A percentile compares a stretch with the other conserved stretches of the same genome.
Conservation (phyloP, 2,888 invertebrate genomes). For the Sericinus montela region DNA sequence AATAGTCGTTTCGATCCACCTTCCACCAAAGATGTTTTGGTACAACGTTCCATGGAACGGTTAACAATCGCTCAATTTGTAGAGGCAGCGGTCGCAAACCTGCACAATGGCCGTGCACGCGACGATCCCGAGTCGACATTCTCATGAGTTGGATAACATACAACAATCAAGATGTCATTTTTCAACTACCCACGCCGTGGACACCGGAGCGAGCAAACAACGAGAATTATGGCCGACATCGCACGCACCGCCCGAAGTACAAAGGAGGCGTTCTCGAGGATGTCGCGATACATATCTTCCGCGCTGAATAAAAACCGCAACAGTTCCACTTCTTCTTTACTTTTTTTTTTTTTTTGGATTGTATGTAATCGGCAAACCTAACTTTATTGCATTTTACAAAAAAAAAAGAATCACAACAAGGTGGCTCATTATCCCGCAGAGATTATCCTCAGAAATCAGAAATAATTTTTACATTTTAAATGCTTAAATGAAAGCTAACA, state of each 20-base stretch:
- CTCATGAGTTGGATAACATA: constrained; percentile 76
- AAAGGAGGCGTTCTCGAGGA: constrained; percentile 64
- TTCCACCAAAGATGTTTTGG: too few relatives aligned
- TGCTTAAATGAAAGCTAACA: constrained; percentile 14
- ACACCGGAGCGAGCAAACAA: constrained; percentile 51
- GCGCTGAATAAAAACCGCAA: constrained; percentile 57
- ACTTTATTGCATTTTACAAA: constrained; percentile 1
- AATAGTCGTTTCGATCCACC: too few relatives aligned
- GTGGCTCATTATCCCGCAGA: not conserved
- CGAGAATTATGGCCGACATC: constrained; percentile 74
- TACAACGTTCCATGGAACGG: constrained; percentile 60
- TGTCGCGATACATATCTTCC: constrained; percentile 69
- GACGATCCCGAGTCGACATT: constrained; percentile 61
- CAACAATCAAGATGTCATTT: constrained; percentile 80
- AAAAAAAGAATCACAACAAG: constrained; percentile 3
- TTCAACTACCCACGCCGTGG: constrained; percentile 76
- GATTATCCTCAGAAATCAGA: not conserved
- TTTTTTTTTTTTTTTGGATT: constrained; percentile 39
- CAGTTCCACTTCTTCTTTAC: constrained; percentile 50
- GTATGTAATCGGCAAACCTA: constrained; percentile 41
- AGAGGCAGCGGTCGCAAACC: constrained; percentile 52
- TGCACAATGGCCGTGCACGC: constrained; percentile 68
- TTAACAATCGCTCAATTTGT: constrained; percentile 79
- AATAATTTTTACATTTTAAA: constrained; percentile 12
- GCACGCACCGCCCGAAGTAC: constrained; percentile 61